These are phyloP conservation scores for Mythimna ferrago DNA, from an alignment of 2,888 invertebrate genomes.

Conservation along the genomic window DNA sequence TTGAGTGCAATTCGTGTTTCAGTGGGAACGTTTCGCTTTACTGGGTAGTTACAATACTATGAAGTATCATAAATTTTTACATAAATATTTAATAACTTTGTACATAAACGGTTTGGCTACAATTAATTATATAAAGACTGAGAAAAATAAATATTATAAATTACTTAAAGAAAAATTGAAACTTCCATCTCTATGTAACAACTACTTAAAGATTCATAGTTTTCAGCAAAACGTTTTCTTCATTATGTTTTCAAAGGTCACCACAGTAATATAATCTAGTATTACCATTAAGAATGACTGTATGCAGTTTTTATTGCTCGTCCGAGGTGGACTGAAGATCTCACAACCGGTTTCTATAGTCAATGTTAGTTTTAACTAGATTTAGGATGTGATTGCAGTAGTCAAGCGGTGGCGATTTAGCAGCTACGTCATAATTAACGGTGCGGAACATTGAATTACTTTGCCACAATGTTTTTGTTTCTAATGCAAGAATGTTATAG, in stretches of 20 bases:
- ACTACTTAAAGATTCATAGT: slow-evolving; percentile 16
- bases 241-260: slow-evolving; percentile 55
- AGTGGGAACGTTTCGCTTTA: slow-evolving; percentile 45
- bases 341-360: slow-evolving; percentile 59
- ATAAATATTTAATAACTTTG: slow-evolving; percentile 16
- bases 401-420: slow-evolving; percentile 21
- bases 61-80: slow-evolving; percentile 12
- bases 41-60: slow-evolving; percentile 26
- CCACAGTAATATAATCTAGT: slow-evolving; percentile 49
- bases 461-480: not conserved
- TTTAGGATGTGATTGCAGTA: slow-evolving; percentile 17
- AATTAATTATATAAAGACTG: not conserved
- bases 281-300: slow-evolving; percentile 55
- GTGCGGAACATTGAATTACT: not conserved
- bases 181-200: slow-evolving; percentile 3
- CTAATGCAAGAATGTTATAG: slow-evolving; percentile 27
- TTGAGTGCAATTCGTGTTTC: slow-evolving; percentile 29
- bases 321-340: slow-evolving; percentile 48
- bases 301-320: slow-evolving; percentile 60
- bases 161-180: not conserved
- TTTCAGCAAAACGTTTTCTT: slow-evolving; percentile 21
- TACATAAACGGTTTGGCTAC: not conserved
- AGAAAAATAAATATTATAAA: slow-evolving; percentile 4
- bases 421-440: not conserved
- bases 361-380: slow-evolving; percentile 45